These are phyloP conservation scores for Chrysochloris asiatica DNA, from an alignment of 2,113 vertebrate genomes.

Conservation along the genomic window DNA sequence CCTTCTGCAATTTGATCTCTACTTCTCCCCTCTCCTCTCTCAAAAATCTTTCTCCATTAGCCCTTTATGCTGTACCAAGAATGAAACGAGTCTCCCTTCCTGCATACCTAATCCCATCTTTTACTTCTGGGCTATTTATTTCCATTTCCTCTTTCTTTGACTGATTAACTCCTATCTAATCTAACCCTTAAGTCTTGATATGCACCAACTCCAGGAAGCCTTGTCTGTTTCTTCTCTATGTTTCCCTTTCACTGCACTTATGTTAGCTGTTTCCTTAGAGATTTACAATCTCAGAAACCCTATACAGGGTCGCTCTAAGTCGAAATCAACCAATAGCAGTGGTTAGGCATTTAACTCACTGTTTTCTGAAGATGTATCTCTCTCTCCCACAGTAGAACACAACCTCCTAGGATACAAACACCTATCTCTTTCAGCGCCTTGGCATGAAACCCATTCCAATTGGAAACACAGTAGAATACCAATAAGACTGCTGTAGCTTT, in stretches of 20 bases:
- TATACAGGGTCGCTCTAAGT: no score
- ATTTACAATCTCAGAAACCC: no score
- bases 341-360: not conserved
- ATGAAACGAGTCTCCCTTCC: not conserved
- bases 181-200: not conserved
- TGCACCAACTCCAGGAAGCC: not conserved
- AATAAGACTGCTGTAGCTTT: not conserved
- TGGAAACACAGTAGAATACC: not conserved
- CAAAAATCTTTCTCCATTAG: not conserved
- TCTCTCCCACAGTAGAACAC: not conserved
- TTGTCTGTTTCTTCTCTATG: not conserved
- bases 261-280: no score
- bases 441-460: not conserved
- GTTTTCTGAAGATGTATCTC: not conserved
- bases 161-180: not conserved
- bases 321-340: no score
- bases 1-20: not conserved
- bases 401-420: not conserved
- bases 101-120: not conserved
- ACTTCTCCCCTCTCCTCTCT: not conserved
- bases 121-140: not conserved
- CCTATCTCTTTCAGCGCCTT: not conserved
- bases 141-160: not conserved
- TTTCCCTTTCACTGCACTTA: not conserved
- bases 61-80: not conserved